Conservation (phyloP, 30 jellyfish, hydroid and myxozoan genomes). For the Haliclystus octoradiatus region DNA sequence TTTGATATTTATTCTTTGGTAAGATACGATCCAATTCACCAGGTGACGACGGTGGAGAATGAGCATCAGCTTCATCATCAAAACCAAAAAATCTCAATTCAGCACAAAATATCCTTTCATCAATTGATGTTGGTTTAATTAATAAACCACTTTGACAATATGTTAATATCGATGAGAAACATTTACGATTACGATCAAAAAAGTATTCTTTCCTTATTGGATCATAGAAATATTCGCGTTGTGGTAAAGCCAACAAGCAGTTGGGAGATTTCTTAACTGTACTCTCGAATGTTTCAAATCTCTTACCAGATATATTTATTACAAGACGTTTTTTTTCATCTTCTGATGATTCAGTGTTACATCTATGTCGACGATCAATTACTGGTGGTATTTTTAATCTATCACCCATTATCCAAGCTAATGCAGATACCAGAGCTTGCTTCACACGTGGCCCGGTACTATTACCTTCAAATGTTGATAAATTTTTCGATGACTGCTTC, state of each 20-base stretch:
- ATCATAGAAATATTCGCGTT: constrained; percentile 66
- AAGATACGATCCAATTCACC: constrained; percentile 33
- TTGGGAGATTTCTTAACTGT: constrained; percentile 84
- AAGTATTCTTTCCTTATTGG: constrained; percentile 61
- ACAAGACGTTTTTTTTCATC: constrained; percentile 31
- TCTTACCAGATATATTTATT: constrained; percentile 72
- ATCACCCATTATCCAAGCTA: constrained; percentile 64
- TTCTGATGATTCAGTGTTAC: constrained; percentile 8
- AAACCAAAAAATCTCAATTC: constrained; percentile 92
- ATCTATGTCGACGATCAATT: constrained; percentile 14
- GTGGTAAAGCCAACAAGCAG: constrained; percentile 76
- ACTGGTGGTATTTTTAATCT: not conserved
- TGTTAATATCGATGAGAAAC: constrained; percentile 83
- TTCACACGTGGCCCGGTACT: constrained; percentile 4
- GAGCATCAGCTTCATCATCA: constrained; percentile 83
- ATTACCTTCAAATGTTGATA: too few species aligned
- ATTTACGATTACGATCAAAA: constrained; percentile 88
- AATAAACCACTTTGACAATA: constrained; percentile 89
- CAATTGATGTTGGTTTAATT: constrained; percentile 76
- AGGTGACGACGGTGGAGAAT: constrained; percentile 22
- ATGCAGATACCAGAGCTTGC: not conserved
- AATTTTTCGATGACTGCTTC: too few species aligned
- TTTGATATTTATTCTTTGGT: constrained; percentile 51
- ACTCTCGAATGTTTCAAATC: constrained; percentile 70
- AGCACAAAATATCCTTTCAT: constrained; percentile 85